These are phyloP conservation scores for Porites cylindrica DNA, from an alignment of 92 coral and sea anemone genomes.

Conservation along the genomic window DNA sequence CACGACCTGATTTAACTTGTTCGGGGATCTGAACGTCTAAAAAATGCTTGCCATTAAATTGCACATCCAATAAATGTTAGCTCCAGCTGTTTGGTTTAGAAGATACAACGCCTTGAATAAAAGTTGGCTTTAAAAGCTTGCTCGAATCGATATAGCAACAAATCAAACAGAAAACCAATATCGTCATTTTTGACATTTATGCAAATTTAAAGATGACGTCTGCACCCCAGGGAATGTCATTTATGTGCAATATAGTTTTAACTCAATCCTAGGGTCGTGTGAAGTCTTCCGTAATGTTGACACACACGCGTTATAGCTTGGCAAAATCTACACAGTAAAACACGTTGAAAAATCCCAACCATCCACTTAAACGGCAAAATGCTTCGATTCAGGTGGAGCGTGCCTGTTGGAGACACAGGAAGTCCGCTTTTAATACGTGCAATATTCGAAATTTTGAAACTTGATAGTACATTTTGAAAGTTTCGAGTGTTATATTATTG, in stretches of 20 bases:
- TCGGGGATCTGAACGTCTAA: background rate
- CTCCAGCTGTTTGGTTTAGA: too few relatives aligned
- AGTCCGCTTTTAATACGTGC: background rate
- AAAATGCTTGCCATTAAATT: background rate
- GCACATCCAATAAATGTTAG: too few relatives aligned
- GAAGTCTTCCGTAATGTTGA: slow-evolving; percentile 8
- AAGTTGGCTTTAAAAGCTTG: background rate
- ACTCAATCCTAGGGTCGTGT: background rate
- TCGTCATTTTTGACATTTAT: slow-evolving; percentile 9
- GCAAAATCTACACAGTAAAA: background rate
- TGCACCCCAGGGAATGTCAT: slow-evolving; percentile 32
- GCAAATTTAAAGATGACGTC: slow-evolving; percentile 11
- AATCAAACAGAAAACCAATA: slow-evolving; percentile 3
- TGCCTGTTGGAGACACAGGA: slow-evolving; percentile 14
- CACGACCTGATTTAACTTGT: background rate
- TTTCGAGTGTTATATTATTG: slow-evolving; percentile 4
- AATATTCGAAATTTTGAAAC: slow-evolving; percentile 12
- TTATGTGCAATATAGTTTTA: slow-evolving; percentile 22
- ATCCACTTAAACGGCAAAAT: slow-evolving; percentile 9
- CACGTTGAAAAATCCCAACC: background rate
- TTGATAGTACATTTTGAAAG: slow-evolving; percentile 27
- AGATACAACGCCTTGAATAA: too few relatives aligned
- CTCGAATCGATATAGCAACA: background rate
- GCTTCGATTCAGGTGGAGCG: background rate
- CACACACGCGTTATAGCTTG: background rate